Conservation (phyloP, 2,797 vertebrate genomes). For the Steatocranus sp. region DNA sequence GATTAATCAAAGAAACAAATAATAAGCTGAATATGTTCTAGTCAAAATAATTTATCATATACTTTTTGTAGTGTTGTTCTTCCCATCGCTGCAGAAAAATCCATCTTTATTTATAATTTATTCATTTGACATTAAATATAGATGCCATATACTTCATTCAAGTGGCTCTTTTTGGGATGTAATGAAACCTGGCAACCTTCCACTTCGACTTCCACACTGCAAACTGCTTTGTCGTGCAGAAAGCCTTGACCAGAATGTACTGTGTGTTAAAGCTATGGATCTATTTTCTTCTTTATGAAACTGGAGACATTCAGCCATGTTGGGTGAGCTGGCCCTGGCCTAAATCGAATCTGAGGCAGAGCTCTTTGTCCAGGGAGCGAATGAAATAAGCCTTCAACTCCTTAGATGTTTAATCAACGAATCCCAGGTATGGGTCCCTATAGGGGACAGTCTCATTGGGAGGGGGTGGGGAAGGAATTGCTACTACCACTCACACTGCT, state of each 20-base stretch:
- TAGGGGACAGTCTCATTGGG: not conserved
- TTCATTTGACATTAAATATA: not conserved
- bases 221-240: not conserved
- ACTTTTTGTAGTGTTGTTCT: not conserved
- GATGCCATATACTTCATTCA: not conserved
- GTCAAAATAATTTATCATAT: not conserved
- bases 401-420: conserved; percentile 27
- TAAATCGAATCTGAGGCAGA: conserved; percentile 27
- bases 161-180: not conserved
- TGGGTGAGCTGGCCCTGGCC: not conserved
- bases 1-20: not conserved
- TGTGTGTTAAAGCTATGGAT: conserved; percentile 17
- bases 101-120: not conserved
- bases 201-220: not conserved
- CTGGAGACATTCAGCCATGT: not conserved
- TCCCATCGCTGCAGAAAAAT: not conserved
- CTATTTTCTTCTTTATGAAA: conserved; percentile 12
- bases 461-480: not conserved
- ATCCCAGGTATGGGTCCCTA: conserved; percentile 6
- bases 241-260: not conserved
- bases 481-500: not conserved
- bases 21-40: not conserved
- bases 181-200: not conserved
- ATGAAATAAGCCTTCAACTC: conserved; percentile 19
- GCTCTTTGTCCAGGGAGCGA: conserved; percentile 2